Percentiles rank a stretch among this genome's conserved stretches.
Conservation (phyloP, 2,888 invertebrate species). For the Archaeoteleia sp. region DNA sequence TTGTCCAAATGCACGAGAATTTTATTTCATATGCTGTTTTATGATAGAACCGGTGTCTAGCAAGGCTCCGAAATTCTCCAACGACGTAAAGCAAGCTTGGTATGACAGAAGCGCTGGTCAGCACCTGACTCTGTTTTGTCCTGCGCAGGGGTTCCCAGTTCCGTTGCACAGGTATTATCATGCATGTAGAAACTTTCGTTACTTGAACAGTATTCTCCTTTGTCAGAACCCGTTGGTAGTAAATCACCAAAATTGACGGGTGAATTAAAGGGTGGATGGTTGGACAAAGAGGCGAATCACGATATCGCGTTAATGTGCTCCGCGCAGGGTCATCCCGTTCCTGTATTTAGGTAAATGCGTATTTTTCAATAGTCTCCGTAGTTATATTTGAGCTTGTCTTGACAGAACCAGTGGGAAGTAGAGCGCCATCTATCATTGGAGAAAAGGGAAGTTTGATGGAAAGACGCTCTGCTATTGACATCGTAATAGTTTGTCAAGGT, state of each 20-base stretch:
- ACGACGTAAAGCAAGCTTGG: constrained; percentile 74
- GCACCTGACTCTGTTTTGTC: constrained; percentile 82
- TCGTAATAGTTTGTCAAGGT: constrained; percentile 78
- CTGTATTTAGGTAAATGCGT: constrained; percentile 78
- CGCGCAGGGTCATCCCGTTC: constrained; percentile 80
- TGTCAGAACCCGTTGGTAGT: constrained; percentile 77
- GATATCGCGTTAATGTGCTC: constrained; percentile 80
- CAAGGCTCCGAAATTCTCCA: constrained; percentile 76
- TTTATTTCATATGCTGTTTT: not conserved
- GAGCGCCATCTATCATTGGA: constrained; percentile 77
- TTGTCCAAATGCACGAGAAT: too few species aligned
- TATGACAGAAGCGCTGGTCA: constrained; percentile 80
- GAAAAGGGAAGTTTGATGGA: constrained; percentile 76
- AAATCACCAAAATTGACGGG: constrained; percentile 78
- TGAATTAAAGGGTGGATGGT: constrained; percentile 74
- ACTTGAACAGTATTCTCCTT: not conserved
- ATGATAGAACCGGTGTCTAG: constrained; percentile 79
- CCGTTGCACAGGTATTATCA: constrained; percentile 79
- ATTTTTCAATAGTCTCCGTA: constrained; percentile 1
- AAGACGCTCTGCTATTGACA: constrained; percentile 73
- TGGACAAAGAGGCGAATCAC: constrained; percentile 58
- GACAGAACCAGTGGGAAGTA: constrained; percentile 77
- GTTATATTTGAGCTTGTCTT: constrained; percentile 39
- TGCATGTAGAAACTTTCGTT: not conserved
- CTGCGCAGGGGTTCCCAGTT: constrained; percentile 83